phyloP scores from a whole-genome alignment of 2,888 invertebrate species.

The Alentia gelatinosa region DNA sequence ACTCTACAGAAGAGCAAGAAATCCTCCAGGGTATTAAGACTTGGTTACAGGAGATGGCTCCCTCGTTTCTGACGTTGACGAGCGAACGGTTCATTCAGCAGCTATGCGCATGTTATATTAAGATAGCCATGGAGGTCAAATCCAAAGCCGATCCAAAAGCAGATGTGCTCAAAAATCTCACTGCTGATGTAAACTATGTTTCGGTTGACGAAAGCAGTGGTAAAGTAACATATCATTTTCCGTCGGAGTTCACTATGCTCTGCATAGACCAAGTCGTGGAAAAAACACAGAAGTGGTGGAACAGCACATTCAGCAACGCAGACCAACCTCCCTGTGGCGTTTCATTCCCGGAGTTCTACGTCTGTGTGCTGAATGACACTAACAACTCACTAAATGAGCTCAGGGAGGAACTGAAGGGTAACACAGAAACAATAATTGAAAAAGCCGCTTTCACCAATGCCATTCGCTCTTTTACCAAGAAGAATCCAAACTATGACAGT shows the following conservation, averaged over 20 bases:
- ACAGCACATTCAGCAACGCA: background rate
- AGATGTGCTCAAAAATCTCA: background rate
- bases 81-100: background rate
- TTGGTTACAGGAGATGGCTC: background rate
- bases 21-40: background rate
- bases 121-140: background rate
- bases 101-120: background rate
- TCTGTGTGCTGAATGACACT: background rate
- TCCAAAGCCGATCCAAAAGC: background rate
- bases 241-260: background rate
- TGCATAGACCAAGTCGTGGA: background rate
- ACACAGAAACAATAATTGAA: background rate
- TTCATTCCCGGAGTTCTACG: background rate
- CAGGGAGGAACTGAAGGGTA: background rate
- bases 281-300: background rate
- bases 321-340: background rate
- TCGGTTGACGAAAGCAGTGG: background rate
- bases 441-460: background rate
- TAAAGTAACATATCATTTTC: background rate
- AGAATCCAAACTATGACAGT: background rate
- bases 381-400: background rate
- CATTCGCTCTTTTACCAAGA: background rate
- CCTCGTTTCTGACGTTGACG: background rate
- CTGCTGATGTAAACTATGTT: background rate
- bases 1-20: background rate